A percentile compares a stretch with the other conserved stretches of the same genome.
Conservation (phyloP, 2,888 invertebrate genomes). For the Candidula unifasciata region DNA sequence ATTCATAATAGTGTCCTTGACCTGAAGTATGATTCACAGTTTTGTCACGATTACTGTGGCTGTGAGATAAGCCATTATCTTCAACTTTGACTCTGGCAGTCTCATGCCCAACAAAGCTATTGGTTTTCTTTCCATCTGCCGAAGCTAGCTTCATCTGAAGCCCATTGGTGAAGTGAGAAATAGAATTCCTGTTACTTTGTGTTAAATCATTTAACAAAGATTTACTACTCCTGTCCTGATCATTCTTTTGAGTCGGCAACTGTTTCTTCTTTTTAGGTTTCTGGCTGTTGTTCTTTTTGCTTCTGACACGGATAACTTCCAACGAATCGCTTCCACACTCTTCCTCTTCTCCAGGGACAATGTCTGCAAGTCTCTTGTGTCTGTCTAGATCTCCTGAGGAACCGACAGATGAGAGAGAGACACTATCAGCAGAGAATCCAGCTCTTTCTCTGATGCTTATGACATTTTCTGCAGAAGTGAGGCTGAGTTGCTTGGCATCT, state of each 20-base stretch:
- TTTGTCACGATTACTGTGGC: neutral
- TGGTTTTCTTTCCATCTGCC: neutral
- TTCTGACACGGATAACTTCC: conserved; percentile 28
- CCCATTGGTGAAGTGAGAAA: neutral
- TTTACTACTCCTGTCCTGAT: neutral
- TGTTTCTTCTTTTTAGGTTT: conserved; percentile 35
- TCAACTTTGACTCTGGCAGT: too few relatives aligned
- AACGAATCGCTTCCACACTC: neutral
- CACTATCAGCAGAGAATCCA: neutral
- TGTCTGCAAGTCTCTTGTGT: conserved; percentile 31
- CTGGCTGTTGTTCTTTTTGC: neutral
- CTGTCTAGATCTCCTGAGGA: conserved; percentile 28
- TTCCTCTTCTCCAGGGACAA: conserved; percentile 2
- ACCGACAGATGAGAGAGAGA: neutral
- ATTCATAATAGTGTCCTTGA: too few relatives aligned
- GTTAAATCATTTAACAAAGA: neutral
- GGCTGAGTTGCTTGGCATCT: conserved; percentile 25
- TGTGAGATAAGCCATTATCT: neutral
- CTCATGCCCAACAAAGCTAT: neutral
- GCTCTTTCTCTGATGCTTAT: neutral
- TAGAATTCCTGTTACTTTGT: too few relatives aligned
- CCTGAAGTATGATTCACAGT: neutral
- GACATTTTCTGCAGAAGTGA: neutral
- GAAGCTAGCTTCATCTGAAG: neutral
- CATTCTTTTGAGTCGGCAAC: neutral